Evolutionary conservation across 2,888 invertebrate genomes (phyloP), one percentile per base, ranked within the genome.

Genomic region (Cartodere bifasciata): DNA sequence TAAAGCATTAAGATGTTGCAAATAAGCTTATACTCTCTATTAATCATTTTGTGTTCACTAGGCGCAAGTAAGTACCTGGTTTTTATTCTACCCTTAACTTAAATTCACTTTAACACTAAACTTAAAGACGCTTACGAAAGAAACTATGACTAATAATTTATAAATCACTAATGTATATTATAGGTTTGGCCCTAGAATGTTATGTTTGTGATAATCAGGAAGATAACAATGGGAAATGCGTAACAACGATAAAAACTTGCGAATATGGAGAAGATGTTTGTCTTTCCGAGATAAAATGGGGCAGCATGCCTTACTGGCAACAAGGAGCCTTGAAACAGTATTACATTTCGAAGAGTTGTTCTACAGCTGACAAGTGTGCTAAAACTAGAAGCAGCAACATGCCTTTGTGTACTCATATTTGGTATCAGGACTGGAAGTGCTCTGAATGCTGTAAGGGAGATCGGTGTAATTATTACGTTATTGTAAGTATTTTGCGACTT

Each of bases 361-460:
- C 88, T 7, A 79, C 80, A 1, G 80, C 78, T 54, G 71, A 73
- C 1, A 71, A 75, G 40, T 95, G 95, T 55, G 77, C 81, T 13
- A 65, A 66, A 36, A 74, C 72, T 29, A 70, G 83, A 36, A 70
- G 70, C 32, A 66, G 67, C 21, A 74, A 75, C 47, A 85, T 81
- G 79, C 71, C 70, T 4, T 67, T 75, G 35, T 92, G 91, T 50
- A 84, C 87, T 2, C 78, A 87, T 49, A 85, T 91, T 46, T 87
- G 87, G 91, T 95, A 92, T 52, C 81, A 88, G 52, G 94, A 95
- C 61, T 95, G 94, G 95, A 78, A 80, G 41, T 95, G 94, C 61
- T 81, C 86, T 0, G 91, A 94, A 56, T 95, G 94, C 60, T 95
- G 95, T 54, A 82, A 82, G 51, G 94, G 94, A 28, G 94, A 95